phyloP scores from a whole-genome alignment of 2,888 invertebrate species.

The Drosophila cognata region DNA sequence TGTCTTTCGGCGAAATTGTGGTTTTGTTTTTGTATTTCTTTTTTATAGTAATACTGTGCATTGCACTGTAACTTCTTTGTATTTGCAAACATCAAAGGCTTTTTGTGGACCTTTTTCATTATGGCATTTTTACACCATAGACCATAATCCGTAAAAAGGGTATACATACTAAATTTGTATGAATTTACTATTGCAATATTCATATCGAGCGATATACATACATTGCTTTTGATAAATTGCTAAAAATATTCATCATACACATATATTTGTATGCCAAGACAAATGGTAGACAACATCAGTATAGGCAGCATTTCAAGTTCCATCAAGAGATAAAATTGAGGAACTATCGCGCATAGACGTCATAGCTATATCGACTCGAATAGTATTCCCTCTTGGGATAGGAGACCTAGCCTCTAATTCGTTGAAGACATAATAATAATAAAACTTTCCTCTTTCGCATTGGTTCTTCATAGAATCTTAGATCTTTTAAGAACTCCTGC shows the following conservation, averaged over 20 bases:
- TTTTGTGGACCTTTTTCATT: conserved; percentile 68
- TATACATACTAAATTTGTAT: conserved; percentile 2
- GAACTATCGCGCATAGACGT: not conserved
- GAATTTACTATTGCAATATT: conserved; percentile 5
- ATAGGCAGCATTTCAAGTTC: not conserved
- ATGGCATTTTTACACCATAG: conserved; percentile 50
- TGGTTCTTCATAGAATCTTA: not conserved
- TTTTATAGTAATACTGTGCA: conserved; percentile 52
- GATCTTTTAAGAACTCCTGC: not conserved
- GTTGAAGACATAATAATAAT: not conserved
- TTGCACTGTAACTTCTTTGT: conserved; percentile 65
- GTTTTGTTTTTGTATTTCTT: conserved; percentile 60
- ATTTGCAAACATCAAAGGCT: conserved; percentile 71
- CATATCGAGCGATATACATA: not conserved
- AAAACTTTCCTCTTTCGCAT: not conserved
- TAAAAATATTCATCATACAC: not conserved
- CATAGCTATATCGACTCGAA: not conserved
- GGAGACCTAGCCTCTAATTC: not conserved
- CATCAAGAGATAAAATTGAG: not conserved
- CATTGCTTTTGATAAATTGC: not conserved
- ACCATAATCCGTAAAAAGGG: conserved; percentile 26
- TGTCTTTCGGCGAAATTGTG: conserved; percentile 66
- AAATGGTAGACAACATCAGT: not conserved
- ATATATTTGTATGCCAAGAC: not conserved
- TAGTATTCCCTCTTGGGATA: not conserved